Evolutionary conservation across 2,888 invertebrate genomes (phyloP).

Genomic region (Eulithis testata): DNA sequence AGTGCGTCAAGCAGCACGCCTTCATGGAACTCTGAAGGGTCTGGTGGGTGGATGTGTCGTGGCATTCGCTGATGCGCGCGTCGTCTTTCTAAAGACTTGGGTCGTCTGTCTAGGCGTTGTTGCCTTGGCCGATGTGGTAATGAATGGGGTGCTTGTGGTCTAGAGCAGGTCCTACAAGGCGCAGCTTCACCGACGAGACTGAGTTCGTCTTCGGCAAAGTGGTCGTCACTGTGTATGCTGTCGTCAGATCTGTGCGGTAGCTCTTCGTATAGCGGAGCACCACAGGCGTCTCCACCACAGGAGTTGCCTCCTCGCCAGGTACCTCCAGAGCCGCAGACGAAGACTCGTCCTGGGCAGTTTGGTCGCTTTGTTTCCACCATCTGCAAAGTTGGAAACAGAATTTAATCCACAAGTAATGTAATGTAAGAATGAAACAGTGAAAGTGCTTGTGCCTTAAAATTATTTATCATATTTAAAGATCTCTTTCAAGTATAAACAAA

Average conservation of each 20-base stretch:
- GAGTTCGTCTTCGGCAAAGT: conserved; percentile 93
- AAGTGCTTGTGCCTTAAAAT: too few species aligned
- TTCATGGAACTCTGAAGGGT: conserved; percentile 91
- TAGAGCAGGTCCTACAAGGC: conserved; percentile 79
- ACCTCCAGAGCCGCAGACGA: conserved; percentile 86
- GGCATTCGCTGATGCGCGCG: conserved; percentile 77
- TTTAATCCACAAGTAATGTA: not conserved
- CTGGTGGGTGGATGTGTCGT: conserved; percentile 86
- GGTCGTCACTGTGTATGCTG: conserved; percentile 89
- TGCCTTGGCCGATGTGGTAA: conserved; percentile 85
- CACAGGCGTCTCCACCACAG: conserved; percentile 73
- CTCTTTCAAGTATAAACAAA: not conserved
- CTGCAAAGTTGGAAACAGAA: conserved; percentile 62
- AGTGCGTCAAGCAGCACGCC: conserved; percentile 91
- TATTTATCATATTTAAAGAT: not conserved
- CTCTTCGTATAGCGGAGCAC: conserved; percentile 93
- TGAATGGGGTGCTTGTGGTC: conserved; percentile 77
- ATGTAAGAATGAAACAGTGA: too few species aligned
- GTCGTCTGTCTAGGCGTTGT: conserved; percentile 84
- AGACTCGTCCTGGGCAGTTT: conserved; percentile 84
- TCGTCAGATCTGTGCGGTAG: conserved; percentile 86
- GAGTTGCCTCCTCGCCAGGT: conserved; percentile 84
- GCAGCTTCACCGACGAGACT: conserved; percentile 81
- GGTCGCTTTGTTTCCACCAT: conserved; percentile 90
- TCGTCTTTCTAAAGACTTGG: conserved; percentile 82